phyloP scores from a whole-genome alignment of 2,797 vertebrate genomes.

The Fistularia tabacaria region DNA sequence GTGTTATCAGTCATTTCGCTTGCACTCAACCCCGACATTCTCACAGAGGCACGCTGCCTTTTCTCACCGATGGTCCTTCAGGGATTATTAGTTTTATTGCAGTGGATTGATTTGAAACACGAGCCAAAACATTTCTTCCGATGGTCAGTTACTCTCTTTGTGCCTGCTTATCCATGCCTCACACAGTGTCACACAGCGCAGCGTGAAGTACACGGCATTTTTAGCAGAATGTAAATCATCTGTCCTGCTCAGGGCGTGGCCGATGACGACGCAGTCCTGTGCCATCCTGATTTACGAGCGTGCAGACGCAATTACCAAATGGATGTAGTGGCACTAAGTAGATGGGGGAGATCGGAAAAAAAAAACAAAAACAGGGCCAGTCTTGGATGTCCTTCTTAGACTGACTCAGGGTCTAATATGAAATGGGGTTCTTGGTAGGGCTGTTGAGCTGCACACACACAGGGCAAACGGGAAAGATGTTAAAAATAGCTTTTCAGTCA shows the following conservation, averaged over 20 bases:
- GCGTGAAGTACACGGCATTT: constrained; percentile 22
- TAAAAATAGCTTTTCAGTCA: constrained; percentile 2
- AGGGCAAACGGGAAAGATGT: constrained; percentile 12
- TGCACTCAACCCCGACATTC: constrained; percentile 32
- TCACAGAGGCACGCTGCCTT: constrained; percentile 58
- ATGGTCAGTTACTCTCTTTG: constrained; percentile 24
- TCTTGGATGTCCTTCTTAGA: constrained; percentile 23
- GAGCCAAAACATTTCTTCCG: constrained; percentile 56
- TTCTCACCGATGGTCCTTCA: constrained; percentile 45
- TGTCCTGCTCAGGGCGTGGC: constrained; percentile 46
- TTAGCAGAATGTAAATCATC: constrained; percentile 56
- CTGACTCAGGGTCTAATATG: constrained; percentile 24
- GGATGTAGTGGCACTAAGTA: constrained; percentile 41
- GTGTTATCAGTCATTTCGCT: constrained; percentile 3
- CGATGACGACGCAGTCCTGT: constrained; percentile 20
- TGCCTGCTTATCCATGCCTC: constrained; percentile 12
- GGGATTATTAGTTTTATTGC: constrained; percentile 56
- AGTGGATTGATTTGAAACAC: constrained; percentile 39
- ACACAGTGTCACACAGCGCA: constrained; percentile 9
- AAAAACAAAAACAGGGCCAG: constrained; percentile 4
- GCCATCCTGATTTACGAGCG: constrained; percentile 28
- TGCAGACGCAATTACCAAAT: constrained; percentile 70
- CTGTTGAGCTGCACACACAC: no score
- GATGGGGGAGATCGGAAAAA: constrained; percentile 6
- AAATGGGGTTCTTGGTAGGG: not conserved